Conservation (phyloP, 2,113 vertebrate genomes). For the Cryptotis parvus region DNA sequence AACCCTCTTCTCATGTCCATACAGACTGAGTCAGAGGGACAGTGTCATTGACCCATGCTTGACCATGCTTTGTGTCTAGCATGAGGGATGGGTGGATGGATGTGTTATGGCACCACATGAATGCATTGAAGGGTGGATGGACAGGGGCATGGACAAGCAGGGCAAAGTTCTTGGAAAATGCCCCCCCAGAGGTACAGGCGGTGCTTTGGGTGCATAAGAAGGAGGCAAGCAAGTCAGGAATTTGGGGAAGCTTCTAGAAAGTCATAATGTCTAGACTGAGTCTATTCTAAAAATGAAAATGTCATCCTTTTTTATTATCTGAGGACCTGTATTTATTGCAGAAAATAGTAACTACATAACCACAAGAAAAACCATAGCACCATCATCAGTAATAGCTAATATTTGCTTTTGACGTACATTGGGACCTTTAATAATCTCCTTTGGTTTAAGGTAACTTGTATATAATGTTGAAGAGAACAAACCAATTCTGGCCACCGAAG, state of each 20-base stretch:
- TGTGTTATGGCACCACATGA: not conserved
- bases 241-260: not conserved
- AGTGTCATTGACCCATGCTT: not conserved
- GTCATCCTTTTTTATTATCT: not conserved
- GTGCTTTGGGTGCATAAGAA: not conserved
- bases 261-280: not conserved
- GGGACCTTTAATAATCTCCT: not conserved
- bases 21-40: not conserved
- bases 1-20: not conserved
- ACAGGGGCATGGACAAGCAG: not conserved
- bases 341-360: not conserved
- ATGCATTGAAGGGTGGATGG: not conserved
- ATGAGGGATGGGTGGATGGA: not conserved
- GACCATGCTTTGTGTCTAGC: not conserved
- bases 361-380: not conserved
- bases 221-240: not conserved
- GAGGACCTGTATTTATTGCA: not conserved
- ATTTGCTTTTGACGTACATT: not conserved
- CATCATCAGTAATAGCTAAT: not conserved
- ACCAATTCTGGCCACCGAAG: not conserved
- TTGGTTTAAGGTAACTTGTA: not conserved
- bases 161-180: not conserved
- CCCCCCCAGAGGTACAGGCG: not conserved
- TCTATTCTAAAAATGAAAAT: slow-evolving; percentile 30
- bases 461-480: not conserved